These are phyloP conservation scores for Eidolon dupreanum DNA, from an alignment of 2,797 vertebrate species.

Conservation along the genomic window DNA sequence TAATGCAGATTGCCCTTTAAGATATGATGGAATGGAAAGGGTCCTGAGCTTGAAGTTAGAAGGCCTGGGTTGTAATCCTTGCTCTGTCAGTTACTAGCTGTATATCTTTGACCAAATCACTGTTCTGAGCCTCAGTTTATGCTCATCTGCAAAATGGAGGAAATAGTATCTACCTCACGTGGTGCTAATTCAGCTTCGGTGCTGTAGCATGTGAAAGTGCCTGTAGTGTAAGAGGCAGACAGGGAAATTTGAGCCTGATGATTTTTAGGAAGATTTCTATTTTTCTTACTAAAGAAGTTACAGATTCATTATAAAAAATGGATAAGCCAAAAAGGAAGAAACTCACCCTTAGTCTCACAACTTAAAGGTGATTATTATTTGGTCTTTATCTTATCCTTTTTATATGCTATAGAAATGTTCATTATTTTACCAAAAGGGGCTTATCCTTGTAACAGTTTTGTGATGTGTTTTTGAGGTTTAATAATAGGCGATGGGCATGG, in stretches of 20 bases:
- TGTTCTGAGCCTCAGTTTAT: neutral
- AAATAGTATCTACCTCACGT: neutral
- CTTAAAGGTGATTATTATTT: conserved; percentile 7
- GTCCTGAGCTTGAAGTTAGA: neutral
- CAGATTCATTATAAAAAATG: conserved; percentile 49
- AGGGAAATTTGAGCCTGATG: neutral
- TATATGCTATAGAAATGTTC: neutral
- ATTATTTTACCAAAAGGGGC: neutral
- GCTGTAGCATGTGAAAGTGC: neutral
- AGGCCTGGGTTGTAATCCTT: neutral
- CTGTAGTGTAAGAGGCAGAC: neutral
- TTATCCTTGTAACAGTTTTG: neutral
- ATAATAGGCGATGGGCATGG: neutral
- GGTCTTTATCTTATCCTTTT: conserved; percentile 6
- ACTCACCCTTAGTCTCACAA: neutral
- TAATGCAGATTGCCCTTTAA: neutral
- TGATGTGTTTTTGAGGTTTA: conserved; percentile 48
- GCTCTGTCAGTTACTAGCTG: neutral
- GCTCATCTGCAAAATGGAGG: conserved; percentile 33
- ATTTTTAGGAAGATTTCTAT: conserved; percentile 35
- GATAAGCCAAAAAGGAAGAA: neutral
- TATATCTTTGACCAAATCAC: neutral
- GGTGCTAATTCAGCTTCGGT: neutral
- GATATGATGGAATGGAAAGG: neutral
- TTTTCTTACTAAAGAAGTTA: conserved; percentile 39